phyloP scores from a whole-genome alignment of 2,888 invertebrate genomes.

The Hypomecis punctinalis region DNA sequence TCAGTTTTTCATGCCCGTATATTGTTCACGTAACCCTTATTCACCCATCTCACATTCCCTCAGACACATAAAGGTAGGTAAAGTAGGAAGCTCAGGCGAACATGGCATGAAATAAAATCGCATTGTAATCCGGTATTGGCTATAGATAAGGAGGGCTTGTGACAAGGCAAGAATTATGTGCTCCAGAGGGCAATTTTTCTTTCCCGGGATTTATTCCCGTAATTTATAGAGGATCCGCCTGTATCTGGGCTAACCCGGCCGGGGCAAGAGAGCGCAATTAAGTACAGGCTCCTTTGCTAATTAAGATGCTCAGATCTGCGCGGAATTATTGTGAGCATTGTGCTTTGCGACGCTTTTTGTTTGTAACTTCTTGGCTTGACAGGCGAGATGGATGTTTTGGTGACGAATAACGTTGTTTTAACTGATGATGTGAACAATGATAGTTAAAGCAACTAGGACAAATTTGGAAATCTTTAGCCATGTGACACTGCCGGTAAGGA shows the following conservation, averaged over 20 bases:
- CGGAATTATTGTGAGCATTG: conserved; percentile 25
- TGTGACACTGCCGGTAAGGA: too few species aligned
- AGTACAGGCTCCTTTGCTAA: conserved; percentile 70
- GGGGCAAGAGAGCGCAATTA: conserved; percentile 73
- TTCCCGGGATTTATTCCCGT: conserved; percentile 84
- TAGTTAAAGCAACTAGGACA: too few species aligned
- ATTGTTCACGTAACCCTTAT: conserved; percentile 23
- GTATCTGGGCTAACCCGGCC: conserved; percentile 82
- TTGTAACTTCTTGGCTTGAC: not conserved
- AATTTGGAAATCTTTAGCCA: too few species aligned
- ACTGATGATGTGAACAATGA: too few species aligned
- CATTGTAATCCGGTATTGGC: conserved; percentile 85
- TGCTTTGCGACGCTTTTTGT: not conserved
- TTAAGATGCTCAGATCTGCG: conserved; percentile 56
- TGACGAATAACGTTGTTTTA: too few species aligned
- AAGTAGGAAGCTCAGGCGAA: conserved; percentile 61
- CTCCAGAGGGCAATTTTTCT: conserved; percentile 85
- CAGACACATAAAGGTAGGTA: conserved; percentile 28
- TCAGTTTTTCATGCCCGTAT: conserved; percentile 17
- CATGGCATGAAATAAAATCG: conserved; percentile 83
- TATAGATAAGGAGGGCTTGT: conserved; percentile 84
- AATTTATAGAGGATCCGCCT: conserved; percentile 84
- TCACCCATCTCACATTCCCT: conserved; percentile 26
- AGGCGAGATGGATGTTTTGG: too few species aligned
- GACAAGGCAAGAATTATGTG: conserved; percentile 86